These are phyloP conservation scores for Melanocharis versteri DNA, from an alignment of 2,113 vertebrate genomes.

Conservation along the genomic window DNA sequence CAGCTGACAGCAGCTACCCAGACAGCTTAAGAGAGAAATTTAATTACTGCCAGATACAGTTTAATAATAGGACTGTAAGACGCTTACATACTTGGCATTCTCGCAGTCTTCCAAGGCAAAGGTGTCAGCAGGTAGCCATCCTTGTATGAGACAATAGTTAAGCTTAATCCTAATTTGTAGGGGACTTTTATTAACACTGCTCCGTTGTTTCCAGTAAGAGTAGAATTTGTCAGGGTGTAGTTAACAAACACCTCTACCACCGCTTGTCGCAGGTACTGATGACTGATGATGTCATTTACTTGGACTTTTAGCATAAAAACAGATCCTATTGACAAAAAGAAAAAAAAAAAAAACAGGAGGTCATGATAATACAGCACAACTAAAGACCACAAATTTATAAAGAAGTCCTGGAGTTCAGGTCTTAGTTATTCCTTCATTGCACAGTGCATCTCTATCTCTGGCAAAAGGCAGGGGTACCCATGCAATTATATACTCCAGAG, in stretches of 20 bases:
- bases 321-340: slow-evolving; percentile 65
- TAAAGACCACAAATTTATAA: neutral
- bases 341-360: neutral
- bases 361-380: neutral
- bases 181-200: slow-evolving; percentile 82
- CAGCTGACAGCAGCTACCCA: neutral
- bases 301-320: slow-evolving; percentile 86
- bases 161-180: slow-evolving; percentile 77
- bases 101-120: slow-evolving; percentile 87
- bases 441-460: too few relatives aligned
- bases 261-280: slow-evolving; percentile 80
- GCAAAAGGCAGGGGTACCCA: neutral
- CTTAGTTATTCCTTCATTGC: neutral
- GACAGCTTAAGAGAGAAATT: neutral
- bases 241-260: slow-evolving; percentile 86
- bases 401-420: neutral
- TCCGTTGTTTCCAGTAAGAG: slow-evolving; percentile 75
- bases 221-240: slow-evolving; percentile 81
- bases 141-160: slow-evolving; percentile 85
- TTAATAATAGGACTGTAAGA: slow-evolving; percentile 5
- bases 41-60: neutral
- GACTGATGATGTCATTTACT: slow-evolving; percentile 86
- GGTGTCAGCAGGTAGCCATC: slow-evolving; percentile 86
- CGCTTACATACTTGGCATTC: slow-evolving; percentile 83
- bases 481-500: neutral